Evolutionary conservation across 64 coral and sea anemone genomes (phyloP), one percentile per base, ranked within the genome.

Genomic region (Montipora cactus): DNA sequence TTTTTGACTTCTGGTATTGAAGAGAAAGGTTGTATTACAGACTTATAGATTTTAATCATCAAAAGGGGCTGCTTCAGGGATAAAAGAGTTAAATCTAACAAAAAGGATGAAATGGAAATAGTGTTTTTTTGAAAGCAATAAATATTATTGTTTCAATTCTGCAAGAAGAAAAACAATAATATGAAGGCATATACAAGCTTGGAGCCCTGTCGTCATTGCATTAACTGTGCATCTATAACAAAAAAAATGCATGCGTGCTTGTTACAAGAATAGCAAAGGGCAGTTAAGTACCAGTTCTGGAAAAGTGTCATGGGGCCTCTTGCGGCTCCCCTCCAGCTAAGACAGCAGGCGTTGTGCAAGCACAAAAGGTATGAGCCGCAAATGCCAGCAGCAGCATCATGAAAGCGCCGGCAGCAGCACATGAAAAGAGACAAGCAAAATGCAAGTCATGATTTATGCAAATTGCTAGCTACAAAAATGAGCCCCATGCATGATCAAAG

Each of bases 311-410:
- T 94, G 93, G 77, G 89, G 87, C 93, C 96, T 98, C 96, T 98
- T 98, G 96, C 96, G 96, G 87, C 87, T 91, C 79, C 96, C 96
- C 75, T 98, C 92, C 96, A 95, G 89, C 96, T 95, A 95, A 94
- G 85, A 73, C 82, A 86, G 82, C 82, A 86, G 82, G 82, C 66
- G 87, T 76, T 98, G 93, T 88, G 93, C 89, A 88, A 98, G 87
- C 85, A 87, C 94, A 93, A 83, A 95, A 90, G 94, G 94, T 57
- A 71, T 82, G 79, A 81, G 79, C 79, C 84, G 84, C 37, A 44
- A 93, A 81, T 91, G 90, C 83, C 83, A 97, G 93, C 90, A 77
- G 93, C 87, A 95, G 89, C 89, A 92, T 91, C 76, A 94, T 92
- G 89, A 80, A 88, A 93, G 85, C 85, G 79, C 62, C 64, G 89